These are phyloP conservation scores for Phoxinus dragarum DNA, from an alignment of 2,797 vertebrate species.

Conservation along the genomic window DNA sequence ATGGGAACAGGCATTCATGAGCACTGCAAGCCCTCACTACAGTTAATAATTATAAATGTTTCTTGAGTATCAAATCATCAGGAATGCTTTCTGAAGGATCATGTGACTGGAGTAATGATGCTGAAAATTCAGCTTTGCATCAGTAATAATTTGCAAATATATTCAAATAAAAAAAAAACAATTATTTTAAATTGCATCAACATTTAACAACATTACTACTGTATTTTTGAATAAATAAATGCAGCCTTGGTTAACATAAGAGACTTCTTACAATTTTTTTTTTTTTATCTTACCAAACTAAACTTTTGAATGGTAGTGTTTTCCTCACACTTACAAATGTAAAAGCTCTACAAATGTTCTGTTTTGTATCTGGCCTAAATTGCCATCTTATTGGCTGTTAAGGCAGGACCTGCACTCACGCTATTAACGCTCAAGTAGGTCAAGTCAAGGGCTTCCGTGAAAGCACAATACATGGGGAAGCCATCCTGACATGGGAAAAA, in stretches of 20 bases:
- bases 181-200: not conserved
- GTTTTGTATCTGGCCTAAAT: slow-evolving; percentile 6
- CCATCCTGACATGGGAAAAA: not conserved
- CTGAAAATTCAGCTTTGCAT: not conserved
- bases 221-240: not conserved
- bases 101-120: not conserved
- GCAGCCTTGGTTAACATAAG: not conserved
- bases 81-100: not conserved
- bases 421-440: slow-evolving; percentile 4
- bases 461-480: slow-evolving; percentile 17
- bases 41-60: not conserved
- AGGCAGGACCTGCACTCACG: not conserved
- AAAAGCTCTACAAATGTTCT: not conserved
- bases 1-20: not conserved
- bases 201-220: not conserved
- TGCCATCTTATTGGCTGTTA: slow-evolving; percentile 2
- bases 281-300: too few species aligned
- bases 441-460: slow-evolving; percentile 15
- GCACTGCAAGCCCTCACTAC: not conserved
- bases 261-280: too few species aligned
- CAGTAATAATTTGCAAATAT: not conserved
- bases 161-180: not conserved
- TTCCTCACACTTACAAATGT: not conserved
- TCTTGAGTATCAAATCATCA: not conserved
- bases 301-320: not conserved